Base-by-base conservation (phyloP, 2,888 invertebrate genomes). In the Micropterix aruncella region DNA sequence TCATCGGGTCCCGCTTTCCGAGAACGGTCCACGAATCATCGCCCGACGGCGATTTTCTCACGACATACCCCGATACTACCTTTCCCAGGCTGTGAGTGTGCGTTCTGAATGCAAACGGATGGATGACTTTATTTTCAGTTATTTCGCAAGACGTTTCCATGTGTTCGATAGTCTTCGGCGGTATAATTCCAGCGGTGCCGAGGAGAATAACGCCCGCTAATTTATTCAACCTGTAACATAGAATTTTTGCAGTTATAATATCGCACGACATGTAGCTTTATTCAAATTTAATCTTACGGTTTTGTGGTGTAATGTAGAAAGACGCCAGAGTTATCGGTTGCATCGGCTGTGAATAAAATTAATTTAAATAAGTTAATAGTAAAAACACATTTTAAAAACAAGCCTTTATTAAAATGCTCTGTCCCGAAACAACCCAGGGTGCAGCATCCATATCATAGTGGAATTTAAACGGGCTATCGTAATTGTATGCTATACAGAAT, bases 51-150 rank as follows among this genome's bases (percentile, higher is more conserved):
- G 74, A 66, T 45, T 73, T 64, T 2, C 74, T 73, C 2, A 90
- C 80, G 45, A 76, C 75, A 63, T 88, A 94, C 1, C 93, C 94
- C 0, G 87, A 74, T 0, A 94, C 93, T 1, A 87, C 79, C 59
- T 76, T 79, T 1, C 84, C 91, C 44, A 95, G 74, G 17, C 79
- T 74, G 57, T 99, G 97, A 0, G 97, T 95, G 59, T 99, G 97
- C 0, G 88, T 88, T 49, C 97, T 77, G 66, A 88, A 97, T 0
- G 94, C 95, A 65, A 99, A 92, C 1, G 97, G 99, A 70, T 94
- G 80, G 41, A 99, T 78, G 3, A 77, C 76, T 60, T 92, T 89
- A 44, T 86, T 73, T 58, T 91, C 89, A 2, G 65, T 67, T 40
- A 93, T 77, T 45, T 70, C 69, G 63, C 97, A 99, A 0, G 90